Conservation (phyloP, 1,140 invertebrate species). For the Pseudomyrmex gracilis region DNA sequence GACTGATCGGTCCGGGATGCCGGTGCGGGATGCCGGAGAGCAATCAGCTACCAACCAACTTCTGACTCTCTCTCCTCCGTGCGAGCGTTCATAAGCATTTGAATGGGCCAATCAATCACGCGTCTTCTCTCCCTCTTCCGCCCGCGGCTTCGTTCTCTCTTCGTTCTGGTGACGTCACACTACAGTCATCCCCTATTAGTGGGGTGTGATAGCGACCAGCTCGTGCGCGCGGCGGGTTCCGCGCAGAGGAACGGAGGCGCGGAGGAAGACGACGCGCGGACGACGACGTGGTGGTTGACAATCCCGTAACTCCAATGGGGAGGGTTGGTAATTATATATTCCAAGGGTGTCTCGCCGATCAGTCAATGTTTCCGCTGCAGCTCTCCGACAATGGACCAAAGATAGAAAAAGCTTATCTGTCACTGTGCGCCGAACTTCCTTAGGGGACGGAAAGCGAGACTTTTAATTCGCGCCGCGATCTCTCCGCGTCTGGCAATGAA, state of each 20-base stretch:
- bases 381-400: conserved; percentile 82
- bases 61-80: conserved; percentile 63
- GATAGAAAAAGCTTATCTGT: conserved; percentile 85
- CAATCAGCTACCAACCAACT: conserved; percentile 76
- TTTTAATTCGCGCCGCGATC: conserved; percentile 82
- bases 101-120: conserved; percentile 85
- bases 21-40: conserved; percentile 55
- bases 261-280: conserved; percentile 50
- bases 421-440: conserved; percentile 80
- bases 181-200: conserved; percentile 82
- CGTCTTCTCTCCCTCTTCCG: conserved; percentile 66
- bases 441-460: conserved; percentile 72
- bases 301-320: conserved; percentile 41
- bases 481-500: conserved; percentile 79
- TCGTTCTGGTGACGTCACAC: conserved; percentile 79
- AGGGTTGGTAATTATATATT: conserved; percentile 84
- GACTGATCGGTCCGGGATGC: conserved; percentile 79
- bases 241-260: conserved; percentile 19
- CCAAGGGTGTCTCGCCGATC: conserved; percentile 84
- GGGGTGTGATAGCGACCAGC: conserved; percentile 79
- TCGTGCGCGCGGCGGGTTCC: conserved; percentile 52
- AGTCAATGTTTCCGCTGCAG: conserved; percentile 86
- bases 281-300: conserved; percentile 35
- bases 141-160: conserved; percentile 55
- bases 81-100: conserved; percentile 83